Conservation (phyloP, 1,140 invertebrate species). For the Popillia japonica region DNA sequence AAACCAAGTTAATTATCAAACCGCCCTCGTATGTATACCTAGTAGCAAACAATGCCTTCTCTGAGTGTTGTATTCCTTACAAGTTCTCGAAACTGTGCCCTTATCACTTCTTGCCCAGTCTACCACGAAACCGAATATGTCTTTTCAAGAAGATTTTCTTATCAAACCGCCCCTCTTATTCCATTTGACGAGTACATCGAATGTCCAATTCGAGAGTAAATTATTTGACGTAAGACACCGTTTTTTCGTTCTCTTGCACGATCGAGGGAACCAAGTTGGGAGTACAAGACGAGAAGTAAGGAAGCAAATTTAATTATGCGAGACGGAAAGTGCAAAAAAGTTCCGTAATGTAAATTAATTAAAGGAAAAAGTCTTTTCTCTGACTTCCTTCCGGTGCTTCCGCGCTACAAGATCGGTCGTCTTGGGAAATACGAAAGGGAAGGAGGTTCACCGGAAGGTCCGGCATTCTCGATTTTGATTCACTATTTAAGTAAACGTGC, state of each 20-base stretch:
- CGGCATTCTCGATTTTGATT: neutral
- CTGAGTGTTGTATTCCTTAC: no score
- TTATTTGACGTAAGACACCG: neutral
- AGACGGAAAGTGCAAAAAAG: constrained; percentile 17
- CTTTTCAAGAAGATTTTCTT: neutral
- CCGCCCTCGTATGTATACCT: no score
- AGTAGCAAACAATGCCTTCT: no score
- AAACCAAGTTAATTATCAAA: no score
- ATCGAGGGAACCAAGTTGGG: neutral
- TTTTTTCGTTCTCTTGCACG: neutral
- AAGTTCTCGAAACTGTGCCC: no score
- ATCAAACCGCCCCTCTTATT: neutral
- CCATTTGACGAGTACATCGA: neutral
- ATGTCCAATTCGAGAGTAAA: neutral
- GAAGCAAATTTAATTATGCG: constrained; percentile 10
- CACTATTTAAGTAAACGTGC: neutral
- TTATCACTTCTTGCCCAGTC: no score
- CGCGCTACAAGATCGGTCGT: neutral
- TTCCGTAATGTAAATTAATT: constrained; percentile 16
- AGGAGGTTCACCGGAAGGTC: neutral
- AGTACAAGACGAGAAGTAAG: neutral
- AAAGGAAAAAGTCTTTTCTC: constrained; percentile 6
- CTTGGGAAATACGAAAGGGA: neutral
- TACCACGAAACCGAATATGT: no score
- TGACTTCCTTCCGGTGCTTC: constrained; percentile 8